Evolutionary conservation across 2,888 invertebrate genomes (phyloP), one percentile per base, ranked within the genome.

Genomic region (Himalopsyche tibetana): DNA sequence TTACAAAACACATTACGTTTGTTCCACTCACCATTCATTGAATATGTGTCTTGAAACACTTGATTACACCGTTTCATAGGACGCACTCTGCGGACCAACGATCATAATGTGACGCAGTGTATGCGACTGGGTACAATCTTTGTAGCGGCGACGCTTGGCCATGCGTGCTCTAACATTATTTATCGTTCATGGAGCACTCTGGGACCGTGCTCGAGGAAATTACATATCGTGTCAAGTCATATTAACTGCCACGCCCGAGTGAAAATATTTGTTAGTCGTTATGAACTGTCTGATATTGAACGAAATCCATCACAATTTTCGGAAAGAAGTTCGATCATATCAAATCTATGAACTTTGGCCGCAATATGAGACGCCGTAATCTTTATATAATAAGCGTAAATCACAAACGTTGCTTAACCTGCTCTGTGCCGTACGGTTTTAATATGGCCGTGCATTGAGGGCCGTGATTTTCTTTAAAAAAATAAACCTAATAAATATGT

Each of bases 1-100:
- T 74, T 38, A 74, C n/a, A 63, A 19, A 63, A 19, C n/a, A 19
- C 36, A 74, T 36, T 74, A 36, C 74, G 74, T 74, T 74, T 74
- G 74, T 74, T 74, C 74, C 74, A 74, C 74, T 74, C 38, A 8
- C 74, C 74, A 74, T 74, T 12, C 74, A 74, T 74, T 74, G 74
- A 74, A 38, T 74, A 12, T 69, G 69, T 74, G 74, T 38, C 38
- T 74, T 38, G 74, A 19, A 74, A 74, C 38, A 74, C 74, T 74
- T 74, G 38, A 74, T 74, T 74, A 74, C 74, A 74, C 74, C 74
- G 15, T 74, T 74, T 74, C 74, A 74, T 36, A 74, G 15, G 74
- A 74, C 36, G 38, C 38, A 12, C 12, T 36, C 74, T 38, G 36
- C 74, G 74, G 74, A 74, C 74, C 74, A 74, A 19, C 38, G 74